Percentiles rank a stretch among this genome's conserved stretches.
phyloP scores from a whole-genome alignment of 1,140 invertebrate species.

The Maconellicoccus hirsutus region DNA sequence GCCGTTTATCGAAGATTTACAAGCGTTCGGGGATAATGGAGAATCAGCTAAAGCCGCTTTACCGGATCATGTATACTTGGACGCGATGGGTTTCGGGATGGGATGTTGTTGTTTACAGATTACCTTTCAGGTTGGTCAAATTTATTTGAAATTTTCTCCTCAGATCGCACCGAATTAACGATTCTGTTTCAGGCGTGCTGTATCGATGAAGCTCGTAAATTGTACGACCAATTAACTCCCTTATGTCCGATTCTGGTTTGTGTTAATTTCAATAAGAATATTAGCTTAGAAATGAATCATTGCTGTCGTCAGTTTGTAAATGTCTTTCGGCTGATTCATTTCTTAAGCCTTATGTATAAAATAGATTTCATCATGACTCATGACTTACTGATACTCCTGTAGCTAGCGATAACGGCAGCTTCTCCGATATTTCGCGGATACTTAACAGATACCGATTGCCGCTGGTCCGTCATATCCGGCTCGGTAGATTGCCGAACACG shows the following conservation, averaged over 20 bases:
- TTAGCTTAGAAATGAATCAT: no score
- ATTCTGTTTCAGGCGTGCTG: conserved; percentile 70
- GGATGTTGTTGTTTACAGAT: conserved; percentile 95
- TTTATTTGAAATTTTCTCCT: not conserved
- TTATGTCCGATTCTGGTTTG: conserved; percentile 92
- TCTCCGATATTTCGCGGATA: conserved; percentile 89
- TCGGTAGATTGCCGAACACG: conserved; percentile 86
- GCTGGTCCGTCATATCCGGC: conserved; percentile 90
- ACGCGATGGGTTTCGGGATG: conserved; percentile 99
- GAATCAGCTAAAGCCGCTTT: conserved; percentile 49
- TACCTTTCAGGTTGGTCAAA: conserved; percentile 50
- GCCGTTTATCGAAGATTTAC: conserved; percentile 63
- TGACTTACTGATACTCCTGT: no score
- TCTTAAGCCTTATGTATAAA: no score
- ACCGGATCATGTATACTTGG: conserved; percentile 87
- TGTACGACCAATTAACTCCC: conserved; percentile 96
- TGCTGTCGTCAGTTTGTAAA: no score
- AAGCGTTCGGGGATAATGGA: conserved; percentile 52
- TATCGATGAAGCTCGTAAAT: conserved; percentile 82
- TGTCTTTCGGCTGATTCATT: no score
- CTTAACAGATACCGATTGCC: conserved; percentile 88
- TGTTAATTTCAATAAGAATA: no score
- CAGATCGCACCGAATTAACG: not conserved
- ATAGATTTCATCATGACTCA: no score
- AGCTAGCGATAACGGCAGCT: conserved; percentile 91